Evolutionary conservation across 2,888 invertebrate species (phyloP).

Genomic region (Cheilosia grossa): DNA sequence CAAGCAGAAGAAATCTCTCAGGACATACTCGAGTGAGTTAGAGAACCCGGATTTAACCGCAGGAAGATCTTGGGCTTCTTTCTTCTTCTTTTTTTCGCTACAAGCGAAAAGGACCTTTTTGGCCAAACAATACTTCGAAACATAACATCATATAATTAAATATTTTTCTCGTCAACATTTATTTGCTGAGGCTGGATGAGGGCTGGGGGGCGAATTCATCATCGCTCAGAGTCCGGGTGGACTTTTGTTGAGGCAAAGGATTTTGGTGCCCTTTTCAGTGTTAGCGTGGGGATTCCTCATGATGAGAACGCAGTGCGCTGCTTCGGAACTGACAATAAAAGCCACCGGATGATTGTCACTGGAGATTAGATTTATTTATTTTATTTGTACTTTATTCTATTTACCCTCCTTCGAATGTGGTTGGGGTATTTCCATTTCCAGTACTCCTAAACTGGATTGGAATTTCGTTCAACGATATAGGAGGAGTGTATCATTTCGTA

Average conservation of each 20-base stretch:
- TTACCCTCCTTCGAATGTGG: constrained; percentile 22
- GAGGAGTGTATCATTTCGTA: constrained; percentile 29
- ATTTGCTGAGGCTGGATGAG: constrained; percentile 1
- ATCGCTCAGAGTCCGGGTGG: not conserved
- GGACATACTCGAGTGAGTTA: constrained; percentile 27
- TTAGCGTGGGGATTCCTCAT: not conserved
- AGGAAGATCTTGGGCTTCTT: not conserved
- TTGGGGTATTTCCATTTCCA: constrained; percentile 8
- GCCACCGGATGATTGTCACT: constrained; percentile 64
- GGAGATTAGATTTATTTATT: constrained; percentile 65
- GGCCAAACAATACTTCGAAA: constrained; percentile 29
- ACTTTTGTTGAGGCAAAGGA: not conserved
- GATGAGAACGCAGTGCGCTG: constrained; percentile 7
- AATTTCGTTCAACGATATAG: not conserved
- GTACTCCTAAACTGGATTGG: not conserved
- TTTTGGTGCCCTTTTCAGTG: constrained; percentile 11
- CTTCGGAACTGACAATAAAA: constrained; percentile 63
- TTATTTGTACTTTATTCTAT: constrained; percentile 31
- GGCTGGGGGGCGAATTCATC: constrained; percentile 22
- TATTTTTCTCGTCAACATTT: constrained; percentile 56
- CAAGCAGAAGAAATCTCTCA: constrained; percentile 16
- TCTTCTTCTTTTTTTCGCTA: not conserved
- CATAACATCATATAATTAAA: constrained; percentile 65
- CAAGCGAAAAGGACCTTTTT: not conserved
- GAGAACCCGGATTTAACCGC: constrained; percentile 5